Base-by-base conservation (phyloP, 1,140 invertebrate species). In the Neodiprion virginianus region DNA sequence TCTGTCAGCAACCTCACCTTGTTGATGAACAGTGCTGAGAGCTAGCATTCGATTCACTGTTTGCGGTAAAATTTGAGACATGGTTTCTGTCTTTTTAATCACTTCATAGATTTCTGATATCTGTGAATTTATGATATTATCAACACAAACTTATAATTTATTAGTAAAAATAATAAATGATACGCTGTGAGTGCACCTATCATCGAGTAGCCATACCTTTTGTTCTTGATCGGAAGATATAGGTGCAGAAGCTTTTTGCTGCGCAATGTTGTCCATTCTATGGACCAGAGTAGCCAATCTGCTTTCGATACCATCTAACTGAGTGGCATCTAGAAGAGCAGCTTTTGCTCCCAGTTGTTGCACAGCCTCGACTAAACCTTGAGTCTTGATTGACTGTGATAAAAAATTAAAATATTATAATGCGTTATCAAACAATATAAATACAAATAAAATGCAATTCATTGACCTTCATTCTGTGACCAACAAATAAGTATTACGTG, bases 101-200 rank as follows among this genome's bases (percentile, higher is more conserved):
- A 96, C 87, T 77, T 97, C 95, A 88, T 97, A 96, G 76, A 98
- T 88, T 83, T 97, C 96, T 23, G 91, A 88, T 67, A 97, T 92
- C 94, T 95, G 84, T 67, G 84, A 89, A 80, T 80, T 79, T 47
- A 69, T 28, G n/a, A 21, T n/a, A 21, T 48, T 72, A 9, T n/a
- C n/a, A 12, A 8, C n/a, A 14, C n/a, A 40, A 3, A 40, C 28
- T 40, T 40, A 2, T 5, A 40, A 40, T 40, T 40, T 40, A 40
- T 40, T 40, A 40, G 23, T 50, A n/a, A 65, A 23, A 21, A 2
- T 28, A 5, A 71, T 28, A 66, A 71, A 23, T 11, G 40, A 48
- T 48, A 7, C 11, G 17, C 71, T 74, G 11, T 71, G 48, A 40
- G 7, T 49, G 67, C 17, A 53, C 8, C 23, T 61, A 61, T 74